Evolutionary conservation across 2,113 vertebrate genomes (phyloP).

Genomic region (Percina caprodes): DNA sequence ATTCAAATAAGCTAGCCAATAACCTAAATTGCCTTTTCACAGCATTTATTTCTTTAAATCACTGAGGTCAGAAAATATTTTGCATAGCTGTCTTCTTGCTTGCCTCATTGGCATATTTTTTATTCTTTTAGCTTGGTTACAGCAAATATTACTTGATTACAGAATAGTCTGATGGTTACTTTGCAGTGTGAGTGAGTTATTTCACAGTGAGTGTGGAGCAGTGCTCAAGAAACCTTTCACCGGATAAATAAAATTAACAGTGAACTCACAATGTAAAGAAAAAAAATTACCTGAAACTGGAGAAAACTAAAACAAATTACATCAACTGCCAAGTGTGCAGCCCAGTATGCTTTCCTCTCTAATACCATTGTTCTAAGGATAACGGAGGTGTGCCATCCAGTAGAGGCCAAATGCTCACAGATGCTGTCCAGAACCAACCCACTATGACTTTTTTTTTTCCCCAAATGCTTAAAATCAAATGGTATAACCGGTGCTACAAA

Average conservation of each 20-base stretch:
- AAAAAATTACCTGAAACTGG: not conserved
- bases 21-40: not conserved
- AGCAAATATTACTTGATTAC: not conserved
- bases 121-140: not conserved
- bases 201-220: no score
- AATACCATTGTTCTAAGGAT: conserved; percentile 25
- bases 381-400: conserved; percentile 41
- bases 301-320: not conserved
- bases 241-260: not conserved
- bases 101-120: not conserved
- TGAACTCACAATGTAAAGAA: not conserved
- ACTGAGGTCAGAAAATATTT: not conserved
- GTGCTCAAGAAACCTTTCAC: conserved; percentile 1
- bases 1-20: no score
- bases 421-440: conserved; percentile 44
- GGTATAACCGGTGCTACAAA: conserved; percentile 71
- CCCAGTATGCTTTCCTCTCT: conserved; percentile 7
- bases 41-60: not conserved
- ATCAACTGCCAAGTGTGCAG: conserved; percentile 16
- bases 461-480: conserved; percentile 72
- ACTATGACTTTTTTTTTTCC: conserved; percentile 46
- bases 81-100: not conserved
- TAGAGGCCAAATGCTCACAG: conserved; percentile 53
- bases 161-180: not conserved
- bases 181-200: no score